phyloP scores from a whole-genome alignment of 2,888 invertebrate species.

The Lampropteryx suffumata region DNA sequence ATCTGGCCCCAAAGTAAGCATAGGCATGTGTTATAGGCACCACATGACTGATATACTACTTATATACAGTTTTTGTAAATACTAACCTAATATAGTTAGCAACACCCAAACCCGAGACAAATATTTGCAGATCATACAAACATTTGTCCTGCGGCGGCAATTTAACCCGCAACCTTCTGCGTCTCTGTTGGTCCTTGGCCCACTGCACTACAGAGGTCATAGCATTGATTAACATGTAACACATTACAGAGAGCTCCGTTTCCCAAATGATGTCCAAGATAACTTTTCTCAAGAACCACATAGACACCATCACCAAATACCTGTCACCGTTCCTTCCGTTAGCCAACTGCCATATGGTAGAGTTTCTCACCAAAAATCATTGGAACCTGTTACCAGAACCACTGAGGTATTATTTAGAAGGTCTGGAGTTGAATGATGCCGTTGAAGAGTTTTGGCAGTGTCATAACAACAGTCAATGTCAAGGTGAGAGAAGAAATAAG shows the following conservation, averaged over 20 bases:
- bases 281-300: constrained; percentile 50
- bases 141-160: too few species aligned
- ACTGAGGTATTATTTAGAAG: constrained; percentile 77
- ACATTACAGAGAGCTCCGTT: constrained; percentile 11
- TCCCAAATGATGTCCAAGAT: constrained; percentile 48
- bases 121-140: too few species aligned
- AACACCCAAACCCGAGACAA: too few species aligned
- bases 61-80: too few species aligned
- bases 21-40: too few species aligned
- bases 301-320: constrained; percentile 80
- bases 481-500: constrained; percentile 13
- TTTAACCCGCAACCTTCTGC: too few species aligned
- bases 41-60: too few species aligned
- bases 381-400: constrained; percentile 84
- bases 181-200: too few species aligned
- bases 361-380: constrained; percentile 84
- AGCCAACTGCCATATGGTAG: constrained; percentile 90
- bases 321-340: constrained; percentile 84
- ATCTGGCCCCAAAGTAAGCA: too few species aligned
- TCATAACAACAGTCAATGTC: constrained; percentile 18
- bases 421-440: constrained; percentile 60
- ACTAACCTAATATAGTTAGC: too few species aligned
- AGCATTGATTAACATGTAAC: not conserved
- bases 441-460: constrained; percentile 78
- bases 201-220: too few species aligned